Percentiles rank a stretch among this genome's conserved stretches.
These are phyloP conservation scores for Haliclona indistincta DNA, from an alignment of 37 sponge, comb jelly and placozoan genomes.

Conservation along the genomic window DNA sequence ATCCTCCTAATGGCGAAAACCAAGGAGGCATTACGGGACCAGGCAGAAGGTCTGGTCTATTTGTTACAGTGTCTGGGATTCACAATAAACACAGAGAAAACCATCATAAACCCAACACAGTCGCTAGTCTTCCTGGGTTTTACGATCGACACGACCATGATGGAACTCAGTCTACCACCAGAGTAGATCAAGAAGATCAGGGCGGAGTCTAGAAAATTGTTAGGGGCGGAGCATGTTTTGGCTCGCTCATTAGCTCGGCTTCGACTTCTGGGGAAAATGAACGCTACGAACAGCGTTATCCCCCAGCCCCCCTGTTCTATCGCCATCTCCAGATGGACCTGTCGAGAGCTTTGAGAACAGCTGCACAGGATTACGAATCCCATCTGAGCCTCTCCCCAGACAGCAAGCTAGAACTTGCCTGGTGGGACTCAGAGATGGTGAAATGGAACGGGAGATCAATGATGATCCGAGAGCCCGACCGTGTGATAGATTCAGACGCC, in stretches of 20 bases:
- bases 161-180: conserved; percentile 21
- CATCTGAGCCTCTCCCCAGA: conserved; percentile 1
- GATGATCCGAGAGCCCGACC: neutral
- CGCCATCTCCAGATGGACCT: conserved; percentile 14
- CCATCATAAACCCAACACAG: conserved; percentile 23
- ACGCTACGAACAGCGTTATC: conserved; percentile 8
- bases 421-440: conserved; percentile 24
- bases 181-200: neutral
- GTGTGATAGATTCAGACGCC: conserved; percentile 38
- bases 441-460: conserved; percentile 21
- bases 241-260: neutral
- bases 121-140: conserved; percentile 46
- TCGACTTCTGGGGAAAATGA: conserved; percentile 21
- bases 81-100: conserved; percentile 23
- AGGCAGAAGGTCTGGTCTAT: neutral
- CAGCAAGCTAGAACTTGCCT: conserved; percentile 13
- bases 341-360: neutral
- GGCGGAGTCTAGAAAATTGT: neutral
- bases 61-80: conserved; percentile 31
- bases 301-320: conserved; percentile 24
- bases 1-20: conserved; percentile 20
- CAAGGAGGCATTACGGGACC: conserved; percentile 12
- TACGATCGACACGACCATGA: conserved; percentile 1
- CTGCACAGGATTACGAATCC: conserved; percentile 19
- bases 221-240: neutral